A percentile compares a stretch with the other conserved stretches of the same genome.
Evolutionary conservation across 2,113 vertebrate species (phyloP).

Genomic region (Nothoprocta perdicaria): DNA sequence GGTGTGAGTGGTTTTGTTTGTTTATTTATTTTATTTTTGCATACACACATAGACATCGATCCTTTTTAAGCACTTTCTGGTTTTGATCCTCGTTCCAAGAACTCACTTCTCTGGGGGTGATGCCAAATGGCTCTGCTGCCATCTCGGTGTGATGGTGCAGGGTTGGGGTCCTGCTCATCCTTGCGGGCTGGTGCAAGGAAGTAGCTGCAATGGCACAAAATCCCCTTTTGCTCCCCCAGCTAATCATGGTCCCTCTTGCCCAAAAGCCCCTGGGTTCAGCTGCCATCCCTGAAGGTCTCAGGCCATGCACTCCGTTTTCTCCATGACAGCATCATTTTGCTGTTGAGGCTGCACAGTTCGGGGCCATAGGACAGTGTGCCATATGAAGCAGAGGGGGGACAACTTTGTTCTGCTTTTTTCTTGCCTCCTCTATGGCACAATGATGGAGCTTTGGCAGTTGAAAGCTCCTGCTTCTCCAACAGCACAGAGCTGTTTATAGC

Average conservation of each 20-base stretch:
- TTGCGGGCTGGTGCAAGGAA: not conserved
- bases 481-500: slow-evolving; percentile 61
- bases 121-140: not conserved
- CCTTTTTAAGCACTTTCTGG: not conserved
- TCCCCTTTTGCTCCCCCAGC: not conserved
- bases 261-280: fast-evolving
- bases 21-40: not conserved
- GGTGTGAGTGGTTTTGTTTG: too few relatives aligned
- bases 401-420: not conserved
- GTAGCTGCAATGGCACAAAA: not conserved
- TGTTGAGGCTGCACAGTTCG: not conserved
- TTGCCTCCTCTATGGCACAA: not conserved
- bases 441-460: not conserved
- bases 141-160: not conserved
- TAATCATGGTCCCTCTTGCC: not conserved
- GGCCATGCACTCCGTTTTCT: not conserved
- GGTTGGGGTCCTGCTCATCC: not conserved
- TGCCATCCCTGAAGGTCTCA: not conserved
- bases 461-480: not conserved
- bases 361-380: not conserved
- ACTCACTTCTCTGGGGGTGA: not conserved
- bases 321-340: not conserved
- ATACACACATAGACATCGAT: not conserved
- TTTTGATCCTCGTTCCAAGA: not conserved
- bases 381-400: not conserved